A percentile compares a stretch with the other conserved stretches of the same genome.
phyloP scores from a whole-genome alignment of 2,797 vertebrate genomes.

The Gymnothorax reevesii region DNA sequence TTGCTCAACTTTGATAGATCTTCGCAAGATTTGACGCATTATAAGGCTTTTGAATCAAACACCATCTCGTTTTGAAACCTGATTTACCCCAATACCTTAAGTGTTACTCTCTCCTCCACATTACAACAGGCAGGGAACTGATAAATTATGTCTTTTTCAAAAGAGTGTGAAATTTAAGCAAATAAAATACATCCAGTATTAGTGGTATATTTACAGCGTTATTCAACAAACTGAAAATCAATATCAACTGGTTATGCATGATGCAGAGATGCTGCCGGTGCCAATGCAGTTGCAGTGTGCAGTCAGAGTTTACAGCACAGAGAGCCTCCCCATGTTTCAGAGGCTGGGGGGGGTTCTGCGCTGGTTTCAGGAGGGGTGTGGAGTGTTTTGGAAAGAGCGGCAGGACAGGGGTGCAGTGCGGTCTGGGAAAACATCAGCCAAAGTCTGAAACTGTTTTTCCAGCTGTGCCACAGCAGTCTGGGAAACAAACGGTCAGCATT shows the following conservation, averaged over 20 bases:
- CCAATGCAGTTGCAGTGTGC: not conserved
- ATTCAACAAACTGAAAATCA: not conserved
- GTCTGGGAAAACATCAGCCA: constrained; percentile 34
- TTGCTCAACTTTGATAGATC: not conserved
- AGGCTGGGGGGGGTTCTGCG: not conserved
- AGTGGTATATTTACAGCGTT: not conserved
- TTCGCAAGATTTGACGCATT: not conserved
- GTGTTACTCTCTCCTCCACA: not conserved
- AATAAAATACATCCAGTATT: not conserved
- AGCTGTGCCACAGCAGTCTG: constrained; percentile 40
- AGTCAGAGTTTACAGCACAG: not conserved
- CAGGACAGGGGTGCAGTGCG: constrained; percentile 5
- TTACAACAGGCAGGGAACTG: not conserved
- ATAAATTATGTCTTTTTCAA: not conserved
- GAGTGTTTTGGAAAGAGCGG: constrained; percentile 27
- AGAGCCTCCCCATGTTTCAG: not conserved
- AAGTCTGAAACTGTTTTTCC: constrained; percentile 37
- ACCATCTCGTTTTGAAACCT: not conserved
- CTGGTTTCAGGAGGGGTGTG: not conserved
- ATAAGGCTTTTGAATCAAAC: not conserved
- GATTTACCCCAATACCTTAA: not conserved
- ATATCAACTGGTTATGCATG: not conserved
- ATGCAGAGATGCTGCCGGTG: not conserved
- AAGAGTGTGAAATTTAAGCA: not conserved
- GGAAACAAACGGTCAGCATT: constrained; percentile 31